phyloP scores from a whole-genome alignment of 2,888 invertebrate genomes.

The Xestia sexstrigata region DNA sequence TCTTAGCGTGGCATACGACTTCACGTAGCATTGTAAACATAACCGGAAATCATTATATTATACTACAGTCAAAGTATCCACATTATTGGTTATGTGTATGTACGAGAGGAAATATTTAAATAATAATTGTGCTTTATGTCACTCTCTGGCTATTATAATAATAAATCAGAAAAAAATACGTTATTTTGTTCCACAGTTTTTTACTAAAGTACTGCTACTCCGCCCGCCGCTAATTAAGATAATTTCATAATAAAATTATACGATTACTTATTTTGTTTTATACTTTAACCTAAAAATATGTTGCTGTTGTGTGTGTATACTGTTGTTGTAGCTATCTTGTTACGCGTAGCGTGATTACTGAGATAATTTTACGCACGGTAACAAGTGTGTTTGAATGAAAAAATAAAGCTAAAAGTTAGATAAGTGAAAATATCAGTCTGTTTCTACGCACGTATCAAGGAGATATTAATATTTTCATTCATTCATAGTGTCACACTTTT shows the following conservation, averaged over 20 bases:
- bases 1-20: neutral
- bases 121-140: neutral
- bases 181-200: neutral
- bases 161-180: neutral
- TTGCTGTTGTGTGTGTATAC: too few species aligned
- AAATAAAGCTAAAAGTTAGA: neutral
- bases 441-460: neutral
- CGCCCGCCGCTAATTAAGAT: neutral
- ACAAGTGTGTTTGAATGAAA: slow-evolving; percentile 22
- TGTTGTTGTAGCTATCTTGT: neutral
- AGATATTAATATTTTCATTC: neutral
- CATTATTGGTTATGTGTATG: neutral
- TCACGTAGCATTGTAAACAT: neutral
- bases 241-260: neutral
- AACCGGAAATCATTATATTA: slow-evolving; percentile 22
- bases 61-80: neutral
- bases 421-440: neutral
- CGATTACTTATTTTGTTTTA: neutral
- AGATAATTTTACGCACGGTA: slow-evolving; percentile 7
- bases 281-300: neutral
- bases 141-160: neutral
- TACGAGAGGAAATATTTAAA: slow-evolving; percentile 4
- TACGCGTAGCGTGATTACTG: neutral
- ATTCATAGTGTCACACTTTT: neutral
- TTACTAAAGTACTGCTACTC: neutral